Conservation (phyloP, 2,113 vertebrate genomes). For the Petrocephalus zakoni region DNA sequence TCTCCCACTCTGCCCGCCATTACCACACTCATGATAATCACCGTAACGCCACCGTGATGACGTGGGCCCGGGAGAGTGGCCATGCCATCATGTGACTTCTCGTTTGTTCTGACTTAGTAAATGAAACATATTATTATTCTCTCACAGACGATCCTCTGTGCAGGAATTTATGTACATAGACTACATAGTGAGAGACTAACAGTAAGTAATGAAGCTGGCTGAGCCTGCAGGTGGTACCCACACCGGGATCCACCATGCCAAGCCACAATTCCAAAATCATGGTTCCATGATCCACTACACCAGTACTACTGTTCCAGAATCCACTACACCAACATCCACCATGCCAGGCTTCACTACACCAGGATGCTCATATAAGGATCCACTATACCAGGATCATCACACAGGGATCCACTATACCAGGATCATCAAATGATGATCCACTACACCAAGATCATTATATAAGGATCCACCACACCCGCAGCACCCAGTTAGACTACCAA, state of each 20-base stretch:
- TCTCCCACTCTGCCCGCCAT: background rate
- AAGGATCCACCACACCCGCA: background rate
- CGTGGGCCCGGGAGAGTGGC: background rate
- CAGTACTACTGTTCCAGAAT: too few species aligned
- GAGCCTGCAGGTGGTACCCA: background rate
- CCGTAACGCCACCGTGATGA: background rate
- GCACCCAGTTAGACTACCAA: background rate
- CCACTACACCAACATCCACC: too few species aligned
- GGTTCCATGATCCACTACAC: background rate
- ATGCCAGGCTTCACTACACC: too few species aligned
- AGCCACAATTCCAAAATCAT: background rate
- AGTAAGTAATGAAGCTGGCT: background rate
- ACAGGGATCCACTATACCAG: too few species aligned
- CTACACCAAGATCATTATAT: background rate
- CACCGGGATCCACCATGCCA: background rate
- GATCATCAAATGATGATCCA: background rate
- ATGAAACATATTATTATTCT: background rate
- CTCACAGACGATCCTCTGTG: too few species aligned
- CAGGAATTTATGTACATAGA: too few species aligned
- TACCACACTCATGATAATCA: background rate
- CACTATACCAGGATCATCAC: too few species aligned
- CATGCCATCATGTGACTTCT: background rate
- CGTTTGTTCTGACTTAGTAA: background rate
- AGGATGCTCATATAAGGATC: too few species aligned
- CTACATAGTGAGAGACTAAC: background rate